These are phyloP conservation scores for Ormia ochracea DNA, from an alignment of 2,888 invertebrate genomes.

Conservation along the genomic window DNA sequence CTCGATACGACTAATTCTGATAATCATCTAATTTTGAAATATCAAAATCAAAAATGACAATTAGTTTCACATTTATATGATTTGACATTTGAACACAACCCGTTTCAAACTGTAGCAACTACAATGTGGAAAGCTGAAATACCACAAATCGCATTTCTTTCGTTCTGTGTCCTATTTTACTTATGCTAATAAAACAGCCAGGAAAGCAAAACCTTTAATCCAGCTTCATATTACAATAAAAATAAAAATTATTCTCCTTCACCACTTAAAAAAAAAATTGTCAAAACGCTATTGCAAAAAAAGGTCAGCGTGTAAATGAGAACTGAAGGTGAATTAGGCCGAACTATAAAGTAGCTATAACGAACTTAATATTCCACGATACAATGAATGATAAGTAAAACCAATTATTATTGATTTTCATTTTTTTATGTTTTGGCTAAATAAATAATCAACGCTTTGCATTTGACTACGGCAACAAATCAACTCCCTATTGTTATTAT, in stretches of 20 bases:
- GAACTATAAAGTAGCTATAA: not conserved
- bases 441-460: too few relatives aligned
- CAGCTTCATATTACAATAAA: slow-evolving; percentile 35
- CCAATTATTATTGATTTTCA: too few relatives aligned
- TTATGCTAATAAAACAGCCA: slow-evolving; percentile 1
- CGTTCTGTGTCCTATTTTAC: slow-evolving; percentile 54
- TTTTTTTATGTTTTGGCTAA: too few relatives aligned
- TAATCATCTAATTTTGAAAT: slow-evolving; percentile 42
- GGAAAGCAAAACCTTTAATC: slow-evolving; percentile 26
- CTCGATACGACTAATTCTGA: not conserved
- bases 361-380: not conserved
- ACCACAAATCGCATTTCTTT: slow-evolving; percentile 54
- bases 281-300: slow-evolving; percentile 50
- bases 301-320: not conserved
- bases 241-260: slow-evolving; percentile 40
- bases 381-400: too few relatives aligned
- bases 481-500: too few relatives aligned
- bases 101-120: not conserved
- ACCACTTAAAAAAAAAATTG: slow-evolving; percentile 55
- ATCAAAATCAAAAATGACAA: slow-evolving; percentile 52
- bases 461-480: too few relatives aligned
- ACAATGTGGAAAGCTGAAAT: not conserved
- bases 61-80: slow-evolving; percentile 51
- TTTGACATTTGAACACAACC: slow-evolving; percentile 57
- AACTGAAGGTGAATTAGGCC: not conserved